Percentiles rank a stretch among this genome's conserved stretches.
Conservation (phyloP, 2,113 vertebrate species). For the Gadus chalcogrammus region DNA sequence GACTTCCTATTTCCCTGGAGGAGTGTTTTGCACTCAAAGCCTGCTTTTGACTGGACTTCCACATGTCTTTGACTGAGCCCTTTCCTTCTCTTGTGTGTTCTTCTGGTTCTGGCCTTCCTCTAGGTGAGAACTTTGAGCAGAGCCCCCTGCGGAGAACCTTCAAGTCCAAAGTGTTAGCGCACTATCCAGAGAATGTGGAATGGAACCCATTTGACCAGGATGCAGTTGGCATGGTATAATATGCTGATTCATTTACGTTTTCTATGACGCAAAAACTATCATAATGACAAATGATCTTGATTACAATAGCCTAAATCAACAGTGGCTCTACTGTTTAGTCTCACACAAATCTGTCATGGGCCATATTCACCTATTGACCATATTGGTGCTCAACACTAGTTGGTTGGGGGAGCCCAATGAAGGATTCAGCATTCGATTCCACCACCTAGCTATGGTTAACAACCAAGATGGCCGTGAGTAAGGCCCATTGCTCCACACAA, state of each 20-base stretch:
- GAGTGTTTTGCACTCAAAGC: conserved; percentile 48
- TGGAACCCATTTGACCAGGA: conserved; percentile 99
- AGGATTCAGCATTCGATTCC: too few species aligned
- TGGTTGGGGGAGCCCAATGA: too few species aligned
- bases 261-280: background rate
- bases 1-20: conserved; percentile 52
- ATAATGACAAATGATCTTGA: background rate
- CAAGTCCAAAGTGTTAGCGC: conserved; percentile 98
- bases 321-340: background rate
- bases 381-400: too few species aligned
- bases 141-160: conserved; percentile 96
- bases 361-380: too few species aligned
- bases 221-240: conserved; percentile 95
- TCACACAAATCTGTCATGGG: background rate
- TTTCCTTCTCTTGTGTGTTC: conserved; percentile 31
- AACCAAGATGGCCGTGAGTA: too few species aligned
- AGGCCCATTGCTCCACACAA: background rate
- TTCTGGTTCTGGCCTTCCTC: conserved; percentile 14
- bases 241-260: too few species aligned
- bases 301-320: background rate
- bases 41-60: conserved; percentile 40
- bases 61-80: conserved; percentile 31
- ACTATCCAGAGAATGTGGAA: conserved; percentile 97
- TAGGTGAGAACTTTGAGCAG: conserved; percentile 99
- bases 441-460: too few species aligned